Base-by-base conservation (phyloP, 2,888 invertebrate genomes). In the Eristalis intricaria region DNA sequence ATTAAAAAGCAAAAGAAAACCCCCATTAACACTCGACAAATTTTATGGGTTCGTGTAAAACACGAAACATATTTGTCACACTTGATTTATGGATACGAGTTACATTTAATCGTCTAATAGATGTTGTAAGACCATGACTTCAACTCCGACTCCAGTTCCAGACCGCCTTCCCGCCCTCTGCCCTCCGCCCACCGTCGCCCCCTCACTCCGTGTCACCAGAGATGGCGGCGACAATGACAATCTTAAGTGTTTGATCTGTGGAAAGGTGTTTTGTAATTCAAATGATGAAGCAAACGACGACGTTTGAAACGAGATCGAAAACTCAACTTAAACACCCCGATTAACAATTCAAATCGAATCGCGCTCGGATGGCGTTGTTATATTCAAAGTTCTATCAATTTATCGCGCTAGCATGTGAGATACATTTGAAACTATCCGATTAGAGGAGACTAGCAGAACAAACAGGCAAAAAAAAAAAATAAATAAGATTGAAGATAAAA, bases 1-100 rank as follows among this genome's bases (percentile, higher is more conserved):
- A 50, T 50, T 50, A 50, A 50, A 32, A 19, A 50, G 7, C 19
- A 19, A 60, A 10, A 38, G 23, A 73, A 50, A 23, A 7, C 11
- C 32, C 32, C 15, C 35, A 58, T 69, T 64, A 43, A 26, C 74
- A 70, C 74, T 63, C 22, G 38, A 69, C 65, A 68, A 35, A 50
- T 74, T 82, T 86, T 86, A 82, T 86, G 29, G 77, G 74, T 86
- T 82, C 77, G 77, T 86, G 77, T 86, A 61, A 69, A 86, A 82
- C 82, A 78, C 60, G 77, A 61, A 77, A 74, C 73, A 64, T 78
- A 86, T 86, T 86, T 78, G 81, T 82, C 82, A 70, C 65, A 8
- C 43, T 29, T 86, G 77, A 86, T 86, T 86, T 74, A 86, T 78
- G 13, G 65, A 43, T 68, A 61, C 50, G 22, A 84, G 70, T 66